Conservation (phyloP, 2,797 vertebrate genomes). For the Corythornis leucogaster region DNA sequence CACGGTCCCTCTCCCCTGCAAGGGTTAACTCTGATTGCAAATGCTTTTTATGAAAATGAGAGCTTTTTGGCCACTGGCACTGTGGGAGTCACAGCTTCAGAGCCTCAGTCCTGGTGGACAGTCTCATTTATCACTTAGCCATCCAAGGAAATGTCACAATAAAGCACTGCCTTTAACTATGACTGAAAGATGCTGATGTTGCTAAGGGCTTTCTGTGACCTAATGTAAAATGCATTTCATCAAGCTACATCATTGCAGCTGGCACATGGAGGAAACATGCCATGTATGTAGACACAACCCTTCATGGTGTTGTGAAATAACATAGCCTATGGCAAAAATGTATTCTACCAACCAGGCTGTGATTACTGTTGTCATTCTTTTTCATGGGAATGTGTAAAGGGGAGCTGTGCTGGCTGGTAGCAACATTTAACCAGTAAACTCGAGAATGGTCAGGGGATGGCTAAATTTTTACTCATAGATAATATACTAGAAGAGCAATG, state of each 20-base stretch:
- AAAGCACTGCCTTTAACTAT: not conserved
- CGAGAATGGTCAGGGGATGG: not conserved
- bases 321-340: not conserved
- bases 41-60: not conserved
- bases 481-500: not conserved
- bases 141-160: not conserved
- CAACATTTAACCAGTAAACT: not conserved
- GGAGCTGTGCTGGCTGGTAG: not conserved
- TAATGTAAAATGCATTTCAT: conserved; percentile 20
- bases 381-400: not conserved
- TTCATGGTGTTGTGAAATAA: not conserved
- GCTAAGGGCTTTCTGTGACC: not conserved
- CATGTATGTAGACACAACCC: not conserved
- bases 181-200: not conserved
- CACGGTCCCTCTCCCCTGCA: not conserved
- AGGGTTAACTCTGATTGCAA: not conserved
- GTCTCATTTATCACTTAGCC: not conserved
- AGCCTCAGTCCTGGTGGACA: not conserved
- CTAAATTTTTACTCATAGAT: not conserved
- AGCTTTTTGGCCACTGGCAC: not conserved
- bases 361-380: not conserved
- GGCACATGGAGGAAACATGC: not conserved
- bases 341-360: not conserved
- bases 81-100: not conserved
- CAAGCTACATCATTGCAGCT: not conserved